Conservation (phyloP, 2,888 invertebrate species). For the Emesis furor region DNA sequence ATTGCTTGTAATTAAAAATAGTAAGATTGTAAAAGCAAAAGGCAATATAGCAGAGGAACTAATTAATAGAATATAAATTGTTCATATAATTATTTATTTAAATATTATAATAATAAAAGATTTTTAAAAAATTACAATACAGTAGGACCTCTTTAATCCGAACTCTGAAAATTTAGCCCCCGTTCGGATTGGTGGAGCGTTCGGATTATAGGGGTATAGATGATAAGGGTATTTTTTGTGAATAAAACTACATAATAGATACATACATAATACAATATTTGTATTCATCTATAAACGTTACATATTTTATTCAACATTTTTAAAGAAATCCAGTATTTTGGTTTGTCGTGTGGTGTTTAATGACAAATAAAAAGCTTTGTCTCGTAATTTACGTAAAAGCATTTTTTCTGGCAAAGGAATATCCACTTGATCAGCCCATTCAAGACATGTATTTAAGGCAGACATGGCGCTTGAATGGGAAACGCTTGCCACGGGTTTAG, state of each 20-base stretch:
- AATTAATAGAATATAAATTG: too few relatives aligned
- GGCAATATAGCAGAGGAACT: too few relatives aligned
- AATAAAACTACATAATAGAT: constrained; percentile 15
- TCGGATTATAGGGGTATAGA: background rate
- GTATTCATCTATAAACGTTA: constrained; percentile 34
- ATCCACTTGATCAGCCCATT: constrained; percentile 39
- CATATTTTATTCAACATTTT: constrained; percentile 34
- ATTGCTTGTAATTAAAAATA: too few relatives aligned
- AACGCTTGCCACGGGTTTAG: constrained; percentile 18
- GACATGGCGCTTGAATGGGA: constrained; percentile 27
- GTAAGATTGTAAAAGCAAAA: too few relatives aligned
- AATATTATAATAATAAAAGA: too few relatives aligned
- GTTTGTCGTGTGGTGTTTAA: constrained; percentile 28
- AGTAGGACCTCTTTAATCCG: background rate
- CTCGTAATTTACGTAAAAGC: constrained; percentile 35
- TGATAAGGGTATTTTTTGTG: background rate
- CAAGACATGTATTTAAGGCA: constrained; percentile 27
- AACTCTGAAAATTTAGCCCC: background rate
- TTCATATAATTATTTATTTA: too few relatives aligned
- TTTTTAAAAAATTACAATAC: too few relatives aligned
- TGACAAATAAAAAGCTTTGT: too few relatives aligned
- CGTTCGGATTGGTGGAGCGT: background rate
- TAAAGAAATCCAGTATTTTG: constrained; percentile 37
- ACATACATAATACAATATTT: constrained; percentile 25
- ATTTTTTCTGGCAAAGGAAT: constrained; percentile 41